Base-by-base conservation (phyloP, 2,888 invertebrate species). In the Macrophya alboannulata region DNA sequence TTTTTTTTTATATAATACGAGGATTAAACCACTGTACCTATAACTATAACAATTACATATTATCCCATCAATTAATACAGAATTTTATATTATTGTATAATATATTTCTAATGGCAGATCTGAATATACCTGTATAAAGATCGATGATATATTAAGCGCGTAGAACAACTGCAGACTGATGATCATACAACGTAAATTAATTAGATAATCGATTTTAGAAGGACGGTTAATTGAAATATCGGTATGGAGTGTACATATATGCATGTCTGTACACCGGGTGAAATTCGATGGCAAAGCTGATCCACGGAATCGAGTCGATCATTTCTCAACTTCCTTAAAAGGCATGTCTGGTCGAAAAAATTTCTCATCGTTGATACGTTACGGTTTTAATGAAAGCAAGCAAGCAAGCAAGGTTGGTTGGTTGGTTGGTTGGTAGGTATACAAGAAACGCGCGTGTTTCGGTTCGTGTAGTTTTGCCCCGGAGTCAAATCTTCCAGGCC, bases 321-420 rank as follows among this genome's bases (percentile, higher is more conserved):
- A 17, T 0, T 45, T 21, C 72, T 21, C 72, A 17, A 55, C 8
- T n/a, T n/a, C 72, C 72, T 45, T 21, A 74, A n/a, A 43, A 72
- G 72, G 72, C 43, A 21, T 45, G 72, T 72, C 45, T 74, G 17
- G n/a, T 55, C 72, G 72, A 74, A 74, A 74, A 74, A 74, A 45
- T 74, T n/a, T 45, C 72, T 74, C 72, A 45, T 74, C 45, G 43
- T 45, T 74, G 43, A 74, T 21, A 74, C 21, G 45, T 45, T 74
- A 17, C 21, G 72, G 72, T 72, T 72, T 72, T 43, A 72, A 72
- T 72, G 43, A 43, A 72, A 72, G 45, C 72, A 45, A 6, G 72
- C n/a, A 72, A 72, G 45, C 72, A 45, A 6, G 72, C n/a, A 37
- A 68, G 15, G 17, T 31, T 37, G 12, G 15, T 12, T 21, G 25